Evolutionary conservation across 2,888 invertebrate species (phyloP), one percentile per base, ranked within the genome.

Genomic region (Abrostola triplasia): DNA sequence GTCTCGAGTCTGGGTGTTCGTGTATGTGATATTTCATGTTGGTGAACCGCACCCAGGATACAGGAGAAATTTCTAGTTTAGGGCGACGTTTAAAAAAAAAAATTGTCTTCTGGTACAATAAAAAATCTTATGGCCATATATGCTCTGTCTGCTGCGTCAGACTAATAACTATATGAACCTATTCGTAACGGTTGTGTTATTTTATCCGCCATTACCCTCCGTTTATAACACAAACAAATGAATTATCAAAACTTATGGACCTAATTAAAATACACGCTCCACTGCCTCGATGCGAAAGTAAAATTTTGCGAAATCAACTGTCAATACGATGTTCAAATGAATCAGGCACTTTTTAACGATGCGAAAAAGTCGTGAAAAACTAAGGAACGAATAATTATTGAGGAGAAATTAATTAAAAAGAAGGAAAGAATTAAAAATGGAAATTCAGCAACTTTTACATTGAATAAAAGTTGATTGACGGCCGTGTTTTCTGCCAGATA

Each of bases 281-380:
- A 36, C 24, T 48, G 60, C 53, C 48, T 50, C 60, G 64, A 36
- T 12, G 50, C 61, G 51, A 54, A 38, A 10, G 49, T 37, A 35
- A 54, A 64, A 36, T 41, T 53, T 38, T 37, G 12, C 49, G 51
- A 58, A 73, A 73, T 65, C 67, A 72, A 73, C 57, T 63, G 73
- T 73, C 78, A 70, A 67, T 73, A 64, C 53, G 37, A 59, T 36
- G 64, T 54, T 53, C 42, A 58, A 77, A 77, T 51, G 69, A 75
- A 77, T 70, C 59, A 40, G 58, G 50, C 42, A 60, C 57, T 66
- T 70, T 77, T 64, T 76, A 76, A 76, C 67, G 78, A 78, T 55
- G 60, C 50, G 13, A 52, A 67, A 62, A 77, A 76, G 52, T 63
- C 65, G 24, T 56, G 35, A 49, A 65, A 76, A 44, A 49, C 49